A percentile compares a stretch with the other conserved stretches of the same genome.
phyloP scores from a whole-genome alignment of 2,888 invertebrate species.

The Panopea generosa region DNA sequence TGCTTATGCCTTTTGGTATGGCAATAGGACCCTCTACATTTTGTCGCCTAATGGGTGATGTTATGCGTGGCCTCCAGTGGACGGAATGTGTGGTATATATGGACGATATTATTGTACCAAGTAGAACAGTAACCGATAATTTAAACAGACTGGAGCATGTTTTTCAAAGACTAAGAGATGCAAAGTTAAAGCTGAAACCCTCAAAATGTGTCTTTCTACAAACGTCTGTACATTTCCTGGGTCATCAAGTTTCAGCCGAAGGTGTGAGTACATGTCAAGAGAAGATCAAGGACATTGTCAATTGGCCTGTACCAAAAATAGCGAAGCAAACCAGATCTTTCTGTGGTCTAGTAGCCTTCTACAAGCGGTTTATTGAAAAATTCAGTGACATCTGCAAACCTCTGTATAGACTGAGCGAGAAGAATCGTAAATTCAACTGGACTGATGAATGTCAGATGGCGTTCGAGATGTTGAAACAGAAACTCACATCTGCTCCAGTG shows the following conservation, averaged over 20 bases:
- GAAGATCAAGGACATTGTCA: slow-evolving; percentile 34
- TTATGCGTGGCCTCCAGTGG: neutral
- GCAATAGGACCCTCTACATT: too few relatives aligned
- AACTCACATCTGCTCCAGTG: too few relatives aligned
- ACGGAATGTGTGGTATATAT: neutral
- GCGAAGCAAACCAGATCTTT: too few relatives aligned
- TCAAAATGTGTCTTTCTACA: slow-evolving; percentile 56
- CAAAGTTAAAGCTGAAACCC: slow-evolving; percentile 53
- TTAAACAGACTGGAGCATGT: slow-evolving; percentile 8
- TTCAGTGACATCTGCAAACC: too few relatives aligned
- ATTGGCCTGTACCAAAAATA: slow-evolving; percentile 37
- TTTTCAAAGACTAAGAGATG: slow-evolving; percentile 35
- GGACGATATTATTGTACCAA: neutral
- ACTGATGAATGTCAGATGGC: too few relatives aligned
- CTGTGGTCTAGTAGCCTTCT: too few relatives aligned
- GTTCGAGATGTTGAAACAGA: too few relatives aligned
- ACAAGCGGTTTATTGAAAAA: too few relatives aligned
- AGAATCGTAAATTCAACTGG: too few relatives aligned
- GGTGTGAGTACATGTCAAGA: slow-evolving; percentile 50
- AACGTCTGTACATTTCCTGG: slow-evolving; percentile 42
- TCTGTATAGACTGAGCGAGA: too few relatives aligned
- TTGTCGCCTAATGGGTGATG: neutral
- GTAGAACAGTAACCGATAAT: neutral
- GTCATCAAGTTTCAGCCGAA: slow-evolving; percentile 46
- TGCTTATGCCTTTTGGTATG: too few relatives aligned